These are phyloP conservation scores for Muntiacus reevesi DNA, from an alignment of 2,113 vertebrate species.

Conservation along the genomic window DNA sequence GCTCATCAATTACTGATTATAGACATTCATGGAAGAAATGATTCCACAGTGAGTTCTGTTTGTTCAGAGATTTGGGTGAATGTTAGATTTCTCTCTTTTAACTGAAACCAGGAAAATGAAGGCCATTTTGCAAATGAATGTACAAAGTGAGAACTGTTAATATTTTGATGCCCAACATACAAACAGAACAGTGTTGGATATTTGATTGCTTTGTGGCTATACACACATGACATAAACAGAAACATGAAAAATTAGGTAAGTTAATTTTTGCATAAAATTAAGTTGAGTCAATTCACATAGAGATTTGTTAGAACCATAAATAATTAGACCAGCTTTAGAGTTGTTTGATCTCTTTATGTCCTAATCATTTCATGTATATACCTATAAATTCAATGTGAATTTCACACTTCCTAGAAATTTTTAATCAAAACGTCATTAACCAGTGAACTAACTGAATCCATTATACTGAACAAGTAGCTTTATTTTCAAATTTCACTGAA, in stretches of 20 bases:
- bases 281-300: neutral
- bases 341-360: neutral
- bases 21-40: constrained; percentile 61
- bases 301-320: neutral
- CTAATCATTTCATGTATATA: neutral
- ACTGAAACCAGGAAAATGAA: constrained; percentile 59
- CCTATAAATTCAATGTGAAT: neutral
- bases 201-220: neutral
- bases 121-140: constrained; percentile 25
- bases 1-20: constrained; percentile 57
- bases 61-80: constrained; percentile 62
- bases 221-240: neutral
- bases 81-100: constrained; percentile 59
- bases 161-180: neutral
- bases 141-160: neutral
- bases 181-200: neutral
- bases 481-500: constrained; percentile 5
- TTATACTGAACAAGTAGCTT: neutral
- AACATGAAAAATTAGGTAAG: neutral
- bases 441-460: neutral
- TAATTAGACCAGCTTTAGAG: neutral
- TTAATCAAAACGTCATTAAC: neutral
- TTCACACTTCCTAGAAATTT: neutral
- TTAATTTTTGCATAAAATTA: neutral
- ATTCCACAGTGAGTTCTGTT: constrained; percentile 53